Evolutionary conservation across 2,888 invertebrate genomes (phyloP), one percentile per base, ranked within the genome.

Genomic region (Choreutis nemorana): DNA sequence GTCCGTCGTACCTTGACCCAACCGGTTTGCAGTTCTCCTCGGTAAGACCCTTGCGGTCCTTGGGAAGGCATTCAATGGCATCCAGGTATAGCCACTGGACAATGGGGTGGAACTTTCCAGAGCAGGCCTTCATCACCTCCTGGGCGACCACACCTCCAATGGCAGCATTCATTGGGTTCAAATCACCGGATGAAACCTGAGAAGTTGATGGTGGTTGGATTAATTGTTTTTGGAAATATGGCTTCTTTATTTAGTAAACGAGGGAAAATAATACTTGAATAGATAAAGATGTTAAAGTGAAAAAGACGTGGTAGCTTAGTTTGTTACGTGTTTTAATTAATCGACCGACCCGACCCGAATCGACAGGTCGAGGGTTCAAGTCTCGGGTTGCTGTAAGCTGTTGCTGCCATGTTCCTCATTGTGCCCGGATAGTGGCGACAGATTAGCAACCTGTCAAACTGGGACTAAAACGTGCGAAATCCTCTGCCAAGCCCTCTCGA

Each of bases 51-150:
- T 73, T 56, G 0, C 66, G 70, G 44, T 89, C 87, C 8, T 86
- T 85, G 1, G 91, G 91, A 39, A 99, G 78, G 63, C 96, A 96
- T 68, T 99, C 99, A 12, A 96, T 81, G 1, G 97, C 94, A 77
- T 99, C 98, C 54, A 92, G 92, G 67, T 97, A 98, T 29, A 97
- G 66, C 90, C 92, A 98, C 58, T 98, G 96, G 50, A 83, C 82
- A 37, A 98, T 90, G 0, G 97, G 97, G 41, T 87, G 86, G 70
- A 97, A 98, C 67, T 97, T 97, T 31, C 97, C 97, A 23, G 92
- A 92, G 70, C 94, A 95, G 0, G 96, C 97, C 78, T 99, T 99
- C 89, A 99, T 89, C n/a, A 91, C 96, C 77, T 99, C 99, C 71
- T 99, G 99, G 13, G 98, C 98, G 3, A 97, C 93, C 31, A 97